Evolutionary conservation across 1,140 invertebrate species (phyloP), one percentile per base, ranked within the genome.

Genomic region (Megathymus violae): DNA sequence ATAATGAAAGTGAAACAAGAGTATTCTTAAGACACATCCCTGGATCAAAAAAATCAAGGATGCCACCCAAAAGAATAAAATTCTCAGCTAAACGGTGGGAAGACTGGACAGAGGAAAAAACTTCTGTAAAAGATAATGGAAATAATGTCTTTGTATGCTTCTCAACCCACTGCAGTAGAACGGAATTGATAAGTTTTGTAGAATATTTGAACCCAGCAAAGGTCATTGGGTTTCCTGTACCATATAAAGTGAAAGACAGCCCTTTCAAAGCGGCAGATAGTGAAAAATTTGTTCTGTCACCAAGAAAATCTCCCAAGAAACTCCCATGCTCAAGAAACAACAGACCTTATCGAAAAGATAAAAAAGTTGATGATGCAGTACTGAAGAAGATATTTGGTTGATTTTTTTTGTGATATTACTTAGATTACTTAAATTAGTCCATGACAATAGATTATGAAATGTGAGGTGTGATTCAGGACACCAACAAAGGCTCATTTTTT

Each of bases 161-260:
- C 67, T 92, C 94, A 1, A 93, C 90, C 9, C 95, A 96, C 74
- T 92, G 93, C 15, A 95, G 94, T 34, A 91, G 91, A 43, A 71
- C 40, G 16, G 84, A 87, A 31, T 10, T 87, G 3, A 17, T 76
- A 4, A 13, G 68, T 67, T 87, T 87, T 19, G 69, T 80, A 0
- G 71, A 71, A 11, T 82, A 87, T 64, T 76, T 85, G 3, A 51
- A 61, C 3, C 79, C 82, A 0, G 56, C 60, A 0, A 72, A 64
- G 43, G 46, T 83, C 7, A 19, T 78, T 4, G 82, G 84, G 4
- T 87, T 87, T 15, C 76, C 76, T 0, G 68, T 67, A 40, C 22
- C 17, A 0, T 54, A 54, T 5, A 7, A 11, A 41, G 17, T 16
- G 6, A 11, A 50, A 9, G 27, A 14, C 9, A 34, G 34, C n/a